Evolutionary conservation across 2,797 vertebrate genomes (phyloP), one percentile per base, ranked within the genome.

Genomic region (Clarias laeviceps): DNA sequence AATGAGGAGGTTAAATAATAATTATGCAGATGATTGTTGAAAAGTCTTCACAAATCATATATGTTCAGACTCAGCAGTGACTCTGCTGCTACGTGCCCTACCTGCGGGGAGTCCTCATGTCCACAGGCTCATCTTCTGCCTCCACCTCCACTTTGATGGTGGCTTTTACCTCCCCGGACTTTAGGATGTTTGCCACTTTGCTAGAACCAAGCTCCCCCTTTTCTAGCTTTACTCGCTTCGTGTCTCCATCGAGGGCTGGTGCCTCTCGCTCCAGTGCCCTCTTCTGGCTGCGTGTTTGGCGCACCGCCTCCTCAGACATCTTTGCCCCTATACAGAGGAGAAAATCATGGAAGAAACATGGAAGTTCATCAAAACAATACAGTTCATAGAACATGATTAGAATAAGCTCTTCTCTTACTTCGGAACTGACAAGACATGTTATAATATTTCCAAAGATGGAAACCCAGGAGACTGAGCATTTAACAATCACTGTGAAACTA

Each of bases 101-200:
- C 98, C 96, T 97, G 94, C 97, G 98, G 0, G 97, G 95, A 24
- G 97, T 99, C 86, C 98, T 99, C 98, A 99, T 99, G 87, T 99
- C 98, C 82, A 99, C 97, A 0, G 98, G 98, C 84, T 98, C 96
- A 0, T 99, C 97, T 7, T 95, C 94, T 0, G 96, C 95, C 89
- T 95, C 96, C 72, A 97, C 96, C 91, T 99, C 97, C 89, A 97
- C 94, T 90, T 97, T 97, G 89, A 97, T 96, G 29, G 95, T 94
- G 5, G 96, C 96, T 79, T 96, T 96, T 70, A 96, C 94, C 86
- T 98, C 98, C 0, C 95, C 94, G 0, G 94, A 29, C 86, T 96
- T 97, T 17, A 97, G 89, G 79, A 97, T 92, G 84, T 93, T 96
- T 70, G 94, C 94, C 78, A 93, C 90, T 83, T 94, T 94, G 72